These are phyloP conservation scores for Tupaia chinensis DNA, from an alignment of 2,113 vertebrate genomes.

Conservation along the genomic window DNA sequence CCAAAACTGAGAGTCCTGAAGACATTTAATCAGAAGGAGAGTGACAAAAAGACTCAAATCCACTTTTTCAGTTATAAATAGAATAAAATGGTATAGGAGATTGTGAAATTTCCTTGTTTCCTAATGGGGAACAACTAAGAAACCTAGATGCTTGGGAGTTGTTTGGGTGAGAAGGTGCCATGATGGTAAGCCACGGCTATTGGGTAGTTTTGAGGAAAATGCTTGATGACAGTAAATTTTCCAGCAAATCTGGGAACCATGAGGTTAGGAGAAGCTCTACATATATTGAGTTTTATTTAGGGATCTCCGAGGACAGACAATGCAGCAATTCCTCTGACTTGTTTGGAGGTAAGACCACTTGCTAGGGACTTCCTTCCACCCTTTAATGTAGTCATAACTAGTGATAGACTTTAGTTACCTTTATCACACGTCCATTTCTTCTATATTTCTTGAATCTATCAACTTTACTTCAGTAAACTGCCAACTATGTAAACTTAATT, in stretches of 20 bases:
- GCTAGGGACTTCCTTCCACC: neutral
- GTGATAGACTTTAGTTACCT: neutral
- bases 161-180: neutral
- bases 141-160: neutral
- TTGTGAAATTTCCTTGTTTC: neutral
- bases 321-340: neutral
- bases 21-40: neutral
- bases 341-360: neutral
- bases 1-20: neutral
- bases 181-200: neutral
- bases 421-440: neutral
- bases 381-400: neutral
- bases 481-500: neutral
- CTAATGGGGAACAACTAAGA: constrained; percentile 9
- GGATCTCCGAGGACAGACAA: neutral
- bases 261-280: neutral
- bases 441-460: neutral
- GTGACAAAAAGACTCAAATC: neutral
- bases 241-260: neutral
- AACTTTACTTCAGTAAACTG: neutral
- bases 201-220: neutral
- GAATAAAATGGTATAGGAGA: neutral
- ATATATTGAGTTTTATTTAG: neutral
- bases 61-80: neutral
- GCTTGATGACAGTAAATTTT: neutral